phyloP scores from a whole-genome alignment of 2,888 invertebrate genomes.

The Heliothis peltigera region DNA sequence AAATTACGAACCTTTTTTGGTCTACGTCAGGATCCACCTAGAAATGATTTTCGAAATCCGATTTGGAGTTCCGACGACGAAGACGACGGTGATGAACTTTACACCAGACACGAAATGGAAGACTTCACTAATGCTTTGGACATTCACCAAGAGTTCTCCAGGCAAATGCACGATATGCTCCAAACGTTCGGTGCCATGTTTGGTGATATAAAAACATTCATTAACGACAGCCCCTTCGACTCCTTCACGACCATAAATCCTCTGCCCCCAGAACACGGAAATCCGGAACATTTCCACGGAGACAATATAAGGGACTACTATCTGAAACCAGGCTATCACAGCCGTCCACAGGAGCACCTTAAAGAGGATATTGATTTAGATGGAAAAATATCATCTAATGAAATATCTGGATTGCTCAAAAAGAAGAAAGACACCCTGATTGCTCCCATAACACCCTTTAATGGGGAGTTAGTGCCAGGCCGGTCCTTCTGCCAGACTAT shows the following conservation, averaged over 20 bases:
- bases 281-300: slow-evolving; percentile 69
- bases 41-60: slow-evolving; percentile 86
- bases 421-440: slow-evolving; percentile 70
- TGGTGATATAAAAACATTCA: slow-evolving; percentile 78
- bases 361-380: slow-evolving; percentile 82
- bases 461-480: slow-evolving; percentile 76
- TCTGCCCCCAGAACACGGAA: slow-evolving; percentile 45
- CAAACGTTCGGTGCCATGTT: slow-evolving; percentile 80
- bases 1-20: slow-evolving; percentile 81
- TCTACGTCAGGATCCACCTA: slow-evolving; percentile 74
- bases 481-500: slow-evolving; percentile 83
- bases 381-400: slow-evolving; percentile 83
- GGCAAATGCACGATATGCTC: slow-evolving; percentile 82
- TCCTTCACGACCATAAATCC: slow-evolving; percentile 61
- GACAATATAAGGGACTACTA: slow-evolving; percentile 82
- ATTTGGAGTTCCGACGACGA: slow-evolving; percentile 87
- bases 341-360: slow-evolving; percentile 64
- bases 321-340: slow-evolving; percentile 83
- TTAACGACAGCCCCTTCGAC: slow-evolving; percentile 71
- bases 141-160: slow-evolving; percentile 77
- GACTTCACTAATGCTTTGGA: slow-evolving; percentile 67
- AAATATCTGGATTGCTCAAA: slow-evolving; percentile 83
- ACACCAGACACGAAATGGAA: slow-evolving; percentile 71
- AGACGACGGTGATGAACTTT: slow-evolving; percentile 84
- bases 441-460: slow-evolving; percentile 67